Base-by-base conservation (phyloP, 1,140 invertebrate species). In the Caerostris darwini region DNA sequence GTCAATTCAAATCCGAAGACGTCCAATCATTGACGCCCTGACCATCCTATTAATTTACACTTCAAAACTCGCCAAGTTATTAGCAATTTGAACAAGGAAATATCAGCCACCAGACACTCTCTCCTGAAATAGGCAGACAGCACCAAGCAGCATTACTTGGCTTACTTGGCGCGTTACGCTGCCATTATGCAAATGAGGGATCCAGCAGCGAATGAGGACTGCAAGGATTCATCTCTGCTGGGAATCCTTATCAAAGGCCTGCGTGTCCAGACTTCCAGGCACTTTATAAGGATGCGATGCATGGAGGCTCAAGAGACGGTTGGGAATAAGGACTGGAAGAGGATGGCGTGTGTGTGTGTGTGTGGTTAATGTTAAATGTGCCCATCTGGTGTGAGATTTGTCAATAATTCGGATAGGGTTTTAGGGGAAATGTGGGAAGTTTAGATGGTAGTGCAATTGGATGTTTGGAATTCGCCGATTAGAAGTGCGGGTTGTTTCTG, bases 101-200 rank as follows among this genome's bases (percentile, higher is more conserved):
- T 77, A 77, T 77, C 69, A 77, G 12, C 19, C 69, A 3, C 7
- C 7, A 8, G 7, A 34, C 19, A 50, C 34, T 77, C 69, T 5
- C 34, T n/a, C n/a, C n/a, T 0, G 34, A 34, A 34, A 34, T 34
- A 34, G 34, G 34, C 34, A 34, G 34, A 53, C 8, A 12, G 19
- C 19, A 77, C 10, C 19, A 10, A 34, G 10, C 10, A 77, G 69
- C 69, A 34, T 34, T 34, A 10, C 69, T 77, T 77, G 19, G 69
- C 19, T 77, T 77, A 19, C 69, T 53, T 12, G 19, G 19, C 19
- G 69, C 69, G 69, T 77, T 10, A 77, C 19, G 59, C 59, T 10
- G 6, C 69, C 34, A 77, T 77, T 77, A 77, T 77, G 69, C 69
- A 77, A 77, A 77, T 77, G 69, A 77, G 19, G 69, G 19, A 77